Evolutionary conservation across 2,888 invertebrate species (phyloP), one percentile per base, ranked within the genome.

Genomic region (Rotaria magnacalcarata): DNA sequence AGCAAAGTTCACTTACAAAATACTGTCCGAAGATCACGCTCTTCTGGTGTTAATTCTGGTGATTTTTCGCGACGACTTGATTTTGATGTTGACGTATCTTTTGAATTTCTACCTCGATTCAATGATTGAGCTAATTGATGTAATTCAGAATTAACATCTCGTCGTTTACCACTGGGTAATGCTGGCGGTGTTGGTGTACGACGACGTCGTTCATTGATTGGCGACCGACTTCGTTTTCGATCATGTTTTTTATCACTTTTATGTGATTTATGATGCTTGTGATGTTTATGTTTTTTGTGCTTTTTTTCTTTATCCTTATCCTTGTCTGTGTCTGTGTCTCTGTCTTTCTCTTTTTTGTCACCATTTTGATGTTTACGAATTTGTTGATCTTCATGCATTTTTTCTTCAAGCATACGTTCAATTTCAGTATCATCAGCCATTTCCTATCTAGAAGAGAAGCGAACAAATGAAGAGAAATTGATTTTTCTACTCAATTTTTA

Each of bases 11-110:
- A 4, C 67, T 67, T 67, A 43, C 85, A 97, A 91, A 99, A 98
- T 10, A 99, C 96, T 84, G 99, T 99, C 60, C 99, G 93, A n/a
- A 96, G 95, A 93, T 99, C 99, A 87, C 86, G 52, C 50, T 86
- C 86, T 56, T 86, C 86, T n/a, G 86, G 86, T 41, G 85, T 86
- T 50, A 86, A 41, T 52, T 86, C 86, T 19, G 86, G 86, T 60
- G 86, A 85, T 60, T 86, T 86, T n/a, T 86, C 86, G 16, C 67
- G 67, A 34, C 67, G 67, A 67, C 14, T 19, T 41, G 67, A 41
- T 60, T 60, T 60, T 27, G 60, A 60, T 60, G 58, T 24, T 60
- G 60, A 27, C 14, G 10, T 8, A 27, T 60, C 60, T n/a, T 60
- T 60, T 60, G 60, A 14, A 16, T 14, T 27, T 14, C n/a, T 60